Evolutionary conservation across 1,140 invertebrate genomes (phyloP).

Genomic region (Listronotus bonariensis): DNA sequence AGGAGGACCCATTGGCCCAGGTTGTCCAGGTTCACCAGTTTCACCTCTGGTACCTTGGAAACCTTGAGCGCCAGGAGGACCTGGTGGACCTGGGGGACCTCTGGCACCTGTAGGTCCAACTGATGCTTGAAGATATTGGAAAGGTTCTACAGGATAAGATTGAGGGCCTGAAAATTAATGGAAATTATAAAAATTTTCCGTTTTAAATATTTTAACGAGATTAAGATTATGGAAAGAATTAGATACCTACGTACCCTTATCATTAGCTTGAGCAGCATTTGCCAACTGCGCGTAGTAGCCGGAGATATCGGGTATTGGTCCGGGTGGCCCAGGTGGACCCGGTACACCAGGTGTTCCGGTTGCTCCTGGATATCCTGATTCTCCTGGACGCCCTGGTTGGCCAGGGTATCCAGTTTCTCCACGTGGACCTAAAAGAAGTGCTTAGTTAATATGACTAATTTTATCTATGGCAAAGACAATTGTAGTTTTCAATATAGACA

Average conservation of each 20-base stretch:
- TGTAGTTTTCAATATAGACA: too few relatives aligned
- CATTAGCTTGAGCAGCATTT: conserved; percentile 66
- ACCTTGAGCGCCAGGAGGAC: conserved; percentile 73
- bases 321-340: conserved; percentile 71
- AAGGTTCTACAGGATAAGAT: conserved; percentile 64
- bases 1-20: conserved; percentile 66
- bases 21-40: conserved; percentile 68
- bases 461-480: too few relatives aligned
- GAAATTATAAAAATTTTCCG: too few relatives aligned
- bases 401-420: conserved; percentile 54
- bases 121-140: conserved; percentile 76
- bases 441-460: conserved; percentile 40
- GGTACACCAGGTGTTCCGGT: conserved; percentile 69
- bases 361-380: conserved; percentile 63
- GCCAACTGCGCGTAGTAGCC: conserved; percentile 69
- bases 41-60: conserved; percentile 82
- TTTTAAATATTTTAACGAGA: too few relatives aligned
- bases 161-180: conserved; percentile 55
- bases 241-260: conserved; percentile 73
- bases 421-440: conserved; percentile 44
- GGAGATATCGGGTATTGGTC: conserved; percentile 74
- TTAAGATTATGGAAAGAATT: too few relatives aligned
- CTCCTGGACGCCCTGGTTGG: conserved; percentile 65
- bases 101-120: conserved; percentile 74
- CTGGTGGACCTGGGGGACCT: conserved; percentile 69